Base-by-base conservation (phyloP, 2,113 vertebrate genomes). In the Chionis minor region DNA sequence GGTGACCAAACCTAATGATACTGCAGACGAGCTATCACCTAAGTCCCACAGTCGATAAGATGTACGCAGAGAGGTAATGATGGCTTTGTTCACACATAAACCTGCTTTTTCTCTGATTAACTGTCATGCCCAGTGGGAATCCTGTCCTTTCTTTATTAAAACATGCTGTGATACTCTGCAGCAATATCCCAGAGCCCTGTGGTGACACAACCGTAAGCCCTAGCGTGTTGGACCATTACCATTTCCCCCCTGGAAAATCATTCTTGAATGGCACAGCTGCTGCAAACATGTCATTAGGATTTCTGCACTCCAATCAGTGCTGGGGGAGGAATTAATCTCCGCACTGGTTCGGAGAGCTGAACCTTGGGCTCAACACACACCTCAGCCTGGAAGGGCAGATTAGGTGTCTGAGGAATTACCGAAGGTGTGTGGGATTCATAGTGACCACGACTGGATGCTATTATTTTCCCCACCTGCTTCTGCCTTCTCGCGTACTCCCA, bases 181-280 rank as follows among this genome's bases (percentile, higher is more conserved):
- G 94, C 95, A 96, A 97, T 92, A 94, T 95, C 94, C 94, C 91
- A 92, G 94, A 96, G 94, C 93, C 88, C 94, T 84, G 83, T 88
- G 75, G 94, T 96, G 94, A 96, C 87, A 96, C 95, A 95, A 96
- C 86, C 22, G 1, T 93, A 95, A 94, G 86, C 93, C 86, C 82
- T 65, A 73, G 96, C 86, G 81, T 89, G 95, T 91, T 95, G 95
- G 81, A 90, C 95, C 91, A 95, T 95, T 97, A 96, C 90, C 84
- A 94, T 95, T 90, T 92, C 86, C 94, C 96, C 96, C 94, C 94
- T 94, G 94, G 94, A 96, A 97, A 97, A 97, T 96, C 88, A 91
- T 74, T 95, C 92, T 12, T 78, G 94, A 96, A 96, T 92, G 95
- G 94, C 94, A 92, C 92, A 96, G 97, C 95, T 96, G 96, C 94